A percentile compares a stretch with the other conserved stretches of the same genome.
Evolutionary conservation across 2,113 vertebrate species (phyloP).

Genomic region (Megaceryle torquata): DNA sequence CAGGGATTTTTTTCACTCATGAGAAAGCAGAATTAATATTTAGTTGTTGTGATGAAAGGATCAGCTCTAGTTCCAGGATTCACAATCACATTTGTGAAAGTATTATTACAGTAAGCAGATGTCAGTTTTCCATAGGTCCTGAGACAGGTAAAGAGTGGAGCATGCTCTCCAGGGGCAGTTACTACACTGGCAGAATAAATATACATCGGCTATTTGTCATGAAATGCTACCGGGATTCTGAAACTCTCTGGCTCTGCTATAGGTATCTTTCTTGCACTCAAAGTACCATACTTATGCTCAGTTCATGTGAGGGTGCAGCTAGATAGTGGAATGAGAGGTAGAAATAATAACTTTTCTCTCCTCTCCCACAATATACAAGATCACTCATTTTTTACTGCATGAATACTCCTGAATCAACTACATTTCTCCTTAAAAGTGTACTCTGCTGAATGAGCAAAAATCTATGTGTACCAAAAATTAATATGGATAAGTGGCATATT

Average conservation of each 20-base stretch:
- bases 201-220: background rate
- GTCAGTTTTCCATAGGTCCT: background rate
- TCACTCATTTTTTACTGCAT: background rate
- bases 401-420: too few relatives aligned
- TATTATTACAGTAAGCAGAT: constrained; percentile 22
- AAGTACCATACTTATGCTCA: background rate
- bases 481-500: background rate
- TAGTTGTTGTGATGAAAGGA: background rate
- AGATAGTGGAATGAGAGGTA: background rate
- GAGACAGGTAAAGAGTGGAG: background rate
- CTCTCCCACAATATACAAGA: accelerated
- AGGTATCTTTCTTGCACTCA: background rate
- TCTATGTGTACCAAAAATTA: background rate
- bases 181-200: background rate
- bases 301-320: background rate
- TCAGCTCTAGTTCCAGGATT: background rate
- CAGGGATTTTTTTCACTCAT: background rate
- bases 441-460: background rate
- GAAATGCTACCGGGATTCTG: background rate
- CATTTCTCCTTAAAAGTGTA: background rate
- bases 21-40: background rate
- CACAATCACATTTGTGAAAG: background rate
- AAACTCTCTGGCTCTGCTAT: background rate
- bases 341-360: background rate
- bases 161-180: background rate